Evolutionary conservation across 1,140 invertebrate species (phyloP), one percentile per base, ranked within the genome.

Genomic region (Pseudomyrmex concolor): DNA sequence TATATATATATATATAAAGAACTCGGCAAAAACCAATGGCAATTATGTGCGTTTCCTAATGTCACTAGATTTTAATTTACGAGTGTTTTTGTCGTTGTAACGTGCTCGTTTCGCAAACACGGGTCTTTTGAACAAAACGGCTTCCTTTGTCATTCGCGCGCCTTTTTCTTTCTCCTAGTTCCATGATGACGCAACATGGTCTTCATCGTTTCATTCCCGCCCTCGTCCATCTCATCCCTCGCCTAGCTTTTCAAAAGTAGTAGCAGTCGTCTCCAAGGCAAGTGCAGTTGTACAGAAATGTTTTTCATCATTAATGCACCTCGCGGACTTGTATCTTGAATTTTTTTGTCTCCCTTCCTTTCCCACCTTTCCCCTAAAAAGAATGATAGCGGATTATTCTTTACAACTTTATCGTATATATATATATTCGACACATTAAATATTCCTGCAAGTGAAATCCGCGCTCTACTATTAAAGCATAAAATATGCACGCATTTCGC

Each of bases 161-260:
- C 34, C 13, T 60, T 62, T 74, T 60, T 34, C 34, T 34, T 63
- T 10, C 25, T n/a, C 68, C 45, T 74, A 73, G 55, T 48, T 73
- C 62, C 15, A 74, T 55, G 22, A 48, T 62, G 57, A 63, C 10
- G 43, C 45, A 62, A 74, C 19, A 73, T 34, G 5, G 34, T 34
- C 34, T 34, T 50, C 57, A 43, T 62, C 22, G 57, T 74, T 74
- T 62, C 57, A 59, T 72, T 72, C 48, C 12, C 25, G 1, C 12
- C 54, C 43, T 59, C 13, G 19, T 62, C 13, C 19, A 73, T 73
- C 43, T 73, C 55, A 48, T 73, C 19, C 50, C 43, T 73, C 9
- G n/a, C 43, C 19, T 60, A 22, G 8, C 13, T 62, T 62, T 62
- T 34, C 5, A 34, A 34, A 34, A 34, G 34, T 34, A 34, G 34